Evolutionary conservation across 2,113 vertebrate species (phyloP).

Genomic region (Brachyistius frenatus): DNA sequence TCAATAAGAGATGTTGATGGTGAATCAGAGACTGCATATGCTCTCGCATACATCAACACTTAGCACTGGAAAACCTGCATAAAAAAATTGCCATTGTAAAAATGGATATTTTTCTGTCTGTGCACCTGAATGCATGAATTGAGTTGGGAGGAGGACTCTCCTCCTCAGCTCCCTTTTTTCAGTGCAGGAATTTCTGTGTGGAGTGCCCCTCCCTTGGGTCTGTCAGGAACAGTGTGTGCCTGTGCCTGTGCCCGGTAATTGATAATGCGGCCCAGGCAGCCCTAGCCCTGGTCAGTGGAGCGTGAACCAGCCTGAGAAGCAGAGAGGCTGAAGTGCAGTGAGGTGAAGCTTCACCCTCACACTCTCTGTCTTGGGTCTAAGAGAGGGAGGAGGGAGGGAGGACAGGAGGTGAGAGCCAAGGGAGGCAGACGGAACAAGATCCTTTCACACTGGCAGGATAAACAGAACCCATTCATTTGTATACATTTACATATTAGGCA

Average conservation of each 20-base stretch:
- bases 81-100: conserved; percentile 1
- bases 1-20: neutral
- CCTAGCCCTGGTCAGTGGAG: conserved; percentile 75
- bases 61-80: conserved; percentile 6
- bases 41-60: neutral
- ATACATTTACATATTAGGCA: conserved; percentile 36
- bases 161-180: conserved; percentile 41
- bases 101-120: neutral
- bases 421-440: conserved; percentile 47
- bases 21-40: neutral
- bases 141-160: conserved; percentile 22
- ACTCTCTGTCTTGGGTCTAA: conserved; percentile 53
- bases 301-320: conserved; percentile 79
- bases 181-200: conserved; percentile 63
- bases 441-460: conserved; percentile 52
- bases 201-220: conserved; percentile 72
- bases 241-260: conserved; percentile 81
- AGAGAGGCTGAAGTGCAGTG: conserved; percentile 72
- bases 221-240: conserved; percentile 78
- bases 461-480: conserved; percentile 55
- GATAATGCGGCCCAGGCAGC: conserved; percentile 80
- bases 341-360: conserved; percentile 73
- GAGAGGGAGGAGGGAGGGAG: conserved; percentile 18
- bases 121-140: conserved; percentile 10
- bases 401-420: conserved; percentile 52